Evolutionary conservation across 1,140 invertebrate species (phyloP), one percentile per base, ranked within the genome.

Genomic region (Cyclina sinensis): DNA sequence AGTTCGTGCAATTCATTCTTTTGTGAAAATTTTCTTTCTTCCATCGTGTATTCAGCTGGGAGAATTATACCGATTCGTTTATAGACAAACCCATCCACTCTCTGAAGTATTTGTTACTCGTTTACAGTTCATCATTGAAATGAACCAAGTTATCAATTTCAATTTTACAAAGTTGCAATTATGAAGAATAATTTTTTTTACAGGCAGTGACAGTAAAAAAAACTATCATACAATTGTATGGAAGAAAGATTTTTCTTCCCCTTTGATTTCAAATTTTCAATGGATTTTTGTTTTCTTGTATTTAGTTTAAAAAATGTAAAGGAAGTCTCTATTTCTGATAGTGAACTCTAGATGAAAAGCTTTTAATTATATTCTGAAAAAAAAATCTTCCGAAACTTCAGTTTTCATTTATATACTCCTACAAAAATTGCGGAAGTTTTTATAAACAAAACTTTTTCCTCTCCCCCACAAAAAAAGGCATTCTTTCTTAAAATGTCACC

Each of bases 1-100:
- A 14, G 18, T 30, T 24, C 0, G 65, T 7, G 4, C 73, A 27
- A 27, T 76, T 76, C 73, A 76, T 76, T 30, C 21, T 37, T 48
- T 76, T 76, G 46, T 76, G 39, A 76, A 76, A 76, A 14, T n/a
- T 14, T 39, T 76, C 43, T 70, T 35, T 39, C 37, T 62, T 24
- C 18, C 27, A 3, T n/a, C 9, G 57, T 70, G 32, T 70, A 37
- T 70, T 37, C 65, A 70, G 65, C 65, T 70, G 65, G 35, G 37
- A 37, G 24, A 5, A 12, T 7, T 37, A 39, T 37, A 9, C 3
- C 37, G 30, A 70, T 37, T 32, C 35, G 37, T 70, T 70, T 32
- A 37, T 70, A 18, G 32, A n/a, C 35, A 70, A 70, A 70, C 65
- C 35, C 24, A 5, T 62, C 51, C 7, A 27, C n/a, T 27, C n/a